Base-by-base conservation (phyloP, 2,113 vertebrate species). In the Grallaria varia region DNA sequence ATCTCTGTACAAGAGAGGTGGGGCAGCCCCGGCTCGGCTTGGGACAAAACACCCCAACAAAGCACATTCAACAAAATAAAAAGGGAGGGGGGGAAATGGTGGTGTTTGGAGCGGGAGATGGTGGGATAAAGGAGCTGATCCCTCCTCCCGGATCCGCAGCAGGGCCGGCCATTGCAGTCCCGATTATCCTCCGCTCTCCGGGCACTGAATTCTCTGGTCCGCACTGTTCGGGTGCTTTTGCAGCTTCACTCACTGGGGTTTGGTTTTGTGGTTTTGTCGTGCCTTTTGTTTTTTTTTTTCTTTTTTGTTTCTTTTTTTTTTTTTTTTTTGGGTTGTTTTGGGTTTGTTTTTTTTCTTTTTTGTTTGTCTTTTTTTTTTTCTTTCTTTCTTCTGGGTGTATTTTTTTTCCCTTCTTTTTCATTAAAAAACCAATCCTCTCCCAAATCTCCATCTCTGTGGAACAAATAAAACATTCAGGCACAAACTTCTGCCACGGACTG, bases 91-190 rank as follows among this genome's bases (percentile, higher is more conserved):
- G 23, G 4, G 22, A 19, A 15, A 73, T 62, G 84, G 74, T 90
- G 95, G 93, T n/a, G 95, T 62, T 83, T 33, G 71, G 84, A 94
- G 95, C 50, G 59, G 35, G 40, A 58, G 75, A 59, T 81, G 77
- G 84, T 37, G 79, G 94, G 91, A 73, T 76, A 39, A 88, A 95
- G 85, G 85, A 87, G 75, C 84, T 87, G 96, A 94, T 89, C 86
- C 94, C 95, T 97, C 95, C 94, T 97, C 94, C 95, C 66, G 88
- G 91, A 94, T 83, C 89, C 60, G 10, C 90, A 75, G 90, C 60
- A 79, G 28, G 88, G 79, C 75, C 77, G 82, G 95, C 82, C 91
- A 66, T 44, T 58, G 35, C 60, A 28, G 12, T 39, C 67, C 63
- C 24, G 78, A 4, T 49, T 78, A 60, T 82, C 77, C 80, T 89